Percentiles rank a stretch among this genome's conserved stretches.
Evolutionary conservation across 2,113 vertebrate species (phyloP).

Genomic region (Paratilapia polleni): DNA sequence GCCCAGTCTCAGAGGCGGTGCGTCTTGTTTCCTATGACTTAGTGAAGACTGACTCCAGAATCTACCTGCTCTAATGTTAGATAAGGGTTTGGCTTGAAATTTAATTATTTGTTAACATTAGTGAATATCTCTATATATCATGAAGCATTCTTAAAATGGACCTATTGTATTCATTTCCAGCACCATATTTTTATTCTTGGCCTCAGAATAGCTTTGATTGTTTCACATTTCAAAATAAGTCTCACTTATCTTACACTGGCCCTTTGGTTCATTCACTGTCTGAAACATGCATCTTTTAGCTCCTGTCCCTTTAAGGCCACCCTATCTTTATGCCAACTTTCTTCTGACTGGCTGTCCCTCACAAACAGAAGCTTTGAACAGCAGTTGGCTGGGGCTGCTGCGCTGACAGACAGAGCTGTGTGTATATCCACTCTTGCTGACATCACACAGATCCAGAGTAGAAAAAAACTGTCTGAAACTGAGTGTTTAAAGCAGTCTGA

Average conservation of each 20-base stretch:
- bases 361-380: too few species aligned
- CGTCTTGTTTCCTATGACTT: slow-evolving; percentile 26
- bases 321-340: not conserved
- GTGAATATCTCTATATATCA: not conserved
- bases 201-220: too few species aligned
- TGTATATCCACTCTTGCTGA: not conserved
- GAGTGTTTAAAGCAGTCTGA: not conserved
- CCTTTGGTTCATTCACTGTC: not conserved
- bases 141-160: not conserved
- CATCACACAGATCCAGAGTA: not conserved
- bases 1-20: slow-evolving; percentile 42
- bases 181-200: too few species aligned
- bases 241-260: not conserved
- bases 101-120: not conserved
- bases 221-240: too few species aligned
- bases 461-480: not conserved
- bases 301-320: not conserved
- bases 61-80: not conserved
- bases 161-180: not conserved
- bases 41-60: not conserved
- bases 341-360: not conserved
- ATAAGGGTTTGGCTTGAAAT: not conserved
- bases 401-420: not conserved
- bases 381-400: not conserved
- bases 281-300: not conserved